Conservation (phyloP, 2,888 invertebrate genomes). For the Lepidochrysops patricia region DNA sequence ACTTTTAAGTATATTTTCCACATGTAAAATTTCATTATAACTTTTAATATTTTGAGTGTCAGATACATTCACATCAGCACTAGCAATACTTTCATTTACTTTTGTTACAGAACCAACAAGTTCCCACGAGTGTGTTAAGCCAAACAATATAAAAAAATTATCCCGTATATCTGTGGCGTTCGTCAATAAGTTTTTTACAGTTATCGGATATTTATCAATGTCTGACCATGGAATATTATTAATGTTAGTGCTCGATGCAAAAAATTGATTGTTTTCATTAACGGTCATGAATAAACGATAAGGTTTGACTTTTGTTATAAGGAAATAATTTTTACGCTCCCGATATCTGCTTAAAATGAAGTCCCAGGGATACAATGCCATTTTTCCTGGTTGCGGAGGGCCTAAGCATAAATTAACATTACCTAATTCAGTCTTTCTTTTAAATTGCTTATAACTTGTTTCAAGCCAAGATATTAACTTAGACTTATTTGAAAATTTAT, state of each 20-base stretch:
- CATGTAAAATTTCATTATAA: not conserved
- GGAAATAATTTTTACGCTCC: slow-evolving; percentile 49
- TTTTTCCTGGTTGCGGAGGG: slow-evolving; percentile 43
- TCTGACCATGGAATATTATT: slow-evolving; percentile 47
- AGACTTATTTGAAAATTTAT: slow-evolving; percentile 30
- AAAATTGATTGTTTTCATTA: slow-evolving; percentile 36
- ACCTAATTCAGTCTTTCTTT: slow-evolving; percentile 37
- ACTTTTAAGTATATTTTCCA: not conserved
- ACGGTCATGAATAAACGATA: slow-evolving; percentile 55
- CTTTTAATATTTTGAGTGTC: slow-evolving; percentile 1
- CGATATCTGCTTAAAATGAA: slow-evolving; percentile 52
- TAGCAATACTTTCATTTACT: slow-evolving; percentile 27
- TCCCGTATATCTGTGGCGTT: slow-evolving; percentile 46
- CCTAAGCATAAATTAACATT: slow-evolving; percentile 36
- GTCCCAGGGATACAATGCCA: slow-evolving; percentile 50
- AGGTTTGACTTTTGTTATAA: slow-evolving; percentile 44
- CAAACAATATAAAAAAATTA: slow-evolving; percentile 56
- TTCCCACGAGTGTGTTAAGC: slow-evolving; percentile 59
- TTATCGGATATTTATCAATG: slow-evolving; percentile 48
- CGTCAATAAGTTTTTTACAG: slow-evolving; percentile 51
- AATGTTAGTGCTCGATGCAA: slow-evolving; percentile 50
- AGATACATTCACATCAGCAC: slow-evolving; percentile 7
- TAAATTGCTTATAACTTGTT: slow-evolving; percentile 48
- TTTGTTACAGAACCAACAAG: slow-evolving; percentile 53
- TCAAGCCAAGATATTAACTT: slow-evolving; percentile 52